Base-by-base conservation (phyloP, 2,888 invertebrate genomes). In the Choreutis nemorana region DNA sequence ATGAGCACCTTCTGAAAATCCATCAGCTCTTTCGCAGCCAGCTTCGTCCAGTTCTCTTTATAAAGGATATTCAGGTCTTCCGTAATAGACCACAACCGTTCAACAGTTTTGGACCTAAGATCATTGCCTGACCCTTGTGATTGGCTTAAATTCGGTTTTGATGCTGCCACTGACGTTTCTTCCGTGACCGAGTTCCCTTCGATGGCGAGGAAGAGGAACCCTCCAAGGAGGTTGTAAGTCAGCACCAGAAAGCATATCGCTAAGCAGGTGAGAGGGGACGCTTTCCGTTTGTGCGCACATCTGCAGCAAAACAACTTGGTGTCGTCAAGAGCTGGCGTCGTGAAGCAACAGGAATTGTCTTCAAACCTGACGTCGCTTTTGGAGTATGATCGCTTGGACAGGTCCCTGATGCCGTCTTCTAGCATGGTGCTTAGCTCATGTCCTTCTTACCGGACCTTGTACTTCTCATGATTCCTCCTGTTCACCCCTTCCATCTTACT, bases 191-290 rank as follows among this genome's bases (percentile, higher is more conserved):
- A 61, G 37, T 82, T 81, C 30, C 90, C 91, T 62, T 93, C 92
- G 31, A 93, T 75, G 8, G 90, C 88, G 65, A 91, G 89, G 70
- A 97, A 97, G 34, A 94, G 86, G 53, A 95, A 89, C 13, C 94
- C 96, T 8, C 97, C 97, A 48, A 95, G 83, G 28, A 96, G 84
- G 39, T 95, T 94, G 78, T 97, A 97, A 8, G 89, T 88, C 25
- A 97, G 83, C 10, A 97, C 94, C 31, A 97, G 83, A 42, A 88
- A 84, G 63, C 91, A 91, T 32, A 92, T 84, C 10, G 91, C 92
- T 21, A 92, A 81, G 46, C 92, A 91, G 5, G 91, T 89, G 40
- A 93, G 81, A 5, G 91, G 82, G 1, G 91, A 71, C 2, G 70
- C 65, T 23, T 59, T 50, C 15, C 72, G 49, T 26, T 55, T 55